Evolutionary conservation across 2,113 vertebrate species (phyloP), one percentile per base, ranked within the genome.

Genomic region (Megaleporinus macrocephalus): DNA sequence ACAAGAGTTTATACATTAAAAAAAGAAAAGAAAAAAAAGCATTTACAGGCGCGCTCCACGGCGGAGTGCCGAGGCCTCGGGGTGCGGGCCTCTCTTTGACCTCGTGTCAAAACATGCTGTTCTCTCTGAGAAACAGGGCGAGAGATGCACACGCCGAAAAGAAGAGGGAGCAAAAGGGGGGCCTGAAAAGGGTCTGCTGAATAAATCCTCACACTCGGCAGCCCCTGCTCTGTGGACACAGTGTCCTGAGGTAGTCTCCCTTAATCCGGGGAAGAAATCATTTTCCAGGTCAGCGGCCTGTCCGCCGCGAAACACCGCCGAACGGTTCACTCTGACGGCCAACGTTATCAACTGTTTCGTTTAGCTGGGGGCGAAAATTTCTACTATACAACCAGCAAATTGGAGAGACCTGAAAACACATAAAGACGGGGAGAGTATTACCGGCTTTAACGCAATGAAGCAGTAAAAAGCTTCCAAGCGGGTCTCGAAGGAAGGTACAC

Each of bases 201-300:
- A 77, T 33, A 82, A 76, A 71, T 24, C 53, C 22, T 18, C 27
- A 3, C 10, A 78, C 62, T 76, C 79, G 33, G 30, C 68, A 22
- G 66, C 33, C 26, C 44, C 78, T 57, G 68, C 74, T 26, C 44
- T 59, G 55, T 69, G 75, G 69, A 59, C 44, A 66, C 55, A 74
- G 65, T 44, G 75, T 47, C 78, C 47, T 72, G 72, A 63, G 80
- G 62, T 71, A 73, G 53, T 72, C 73, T 61, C 57, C 77, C 66
- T 20, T 82, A 77, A 78, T 76, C 80, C 73, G 61, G 18, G 44
- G 63, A 73, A 73, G 62, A 72, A 81, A 82, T 75, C 59, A 76
- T 68, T 51, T 79, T 84, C 72, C 18, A 69, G 84, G 81, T 81
- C 71, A 85, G 51, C 79, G 55, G 15, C 49, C 81, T 78, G 69